Evolutionary conservation across 1,140 invertebrate genomes (phyloP).

Genomic region (Drosophila bipectinata): DNA sequence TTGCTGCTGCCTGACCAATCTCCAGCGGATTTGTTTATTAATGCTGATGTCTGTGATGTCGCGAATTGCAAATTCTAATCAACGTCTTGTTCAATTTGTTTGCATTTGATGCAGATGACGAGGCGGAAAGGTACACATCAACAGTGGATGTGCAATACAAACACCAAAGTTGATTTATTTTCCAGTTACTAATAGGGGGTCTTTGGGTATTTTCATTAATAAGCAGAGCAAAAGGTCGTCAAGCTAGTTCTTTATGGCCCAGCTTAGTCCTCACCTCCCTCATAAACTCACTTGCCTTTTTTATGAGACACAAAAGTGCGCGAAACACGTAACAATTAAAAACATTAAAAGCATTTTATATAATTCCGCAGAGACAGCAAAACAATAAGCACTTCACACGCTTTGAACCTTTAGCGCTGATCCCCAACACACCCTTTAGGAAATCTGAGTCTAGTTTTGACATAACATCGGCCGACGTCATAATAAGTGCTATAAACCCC

Average conservation of each 20-base stretch:
- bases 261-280: background rate
- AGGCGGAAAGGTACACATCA: background rate
- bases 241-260: background rate
- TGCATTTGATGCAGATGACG: constrained; percentile 28
- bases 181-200: background rate
- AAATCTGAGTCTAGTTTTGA: constrained; percentile 52
- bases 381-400: constrained; percentile 65
- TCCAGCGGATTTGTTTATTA: constrained; percentile 31
- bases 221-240: background rate
- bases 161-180: background rate
- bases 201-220: too few relatives aligned
- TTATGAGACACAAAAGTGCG: constrained; percentile 36
- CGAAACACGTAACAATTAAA: constrained; percentile 76
- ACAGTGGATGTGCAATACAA: background rate
- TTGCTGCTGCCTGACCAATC: constrained; percentile 17
- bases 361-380: constrained; percentile 55
- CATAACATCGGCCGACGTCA: constrained; percentile 32
- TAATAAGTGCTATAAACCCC: constrained; percentile 49
- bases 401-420: constrained; percentile 46
- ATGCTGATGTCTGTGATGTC: constrained; percentile 13
- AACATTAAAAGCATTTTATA: constrained; percentile 74
- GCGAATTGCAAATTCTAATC: constrained; percentile 56
- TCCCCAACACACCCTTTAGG: constrained; percentile 58
- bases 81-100: constrained; percentile 47
- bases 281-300: constrained; percentile 4